Conservation (phyloP, 2,113 vertebrate genomes). For the Bos taurus region ARS-UCD2.0 NC_037351.1:5130001-5130500, state of each 20-base stretch:
- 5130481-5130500: neutral
- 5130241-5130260: neutral
- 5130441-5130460: neutral
- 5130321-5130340: rapidly evolving
- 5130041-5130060: neutral
- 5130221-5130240: neutral
- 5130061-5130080: neutral
- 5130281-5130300: too few relatives aligned
- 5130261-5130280: neutral
- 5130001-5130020: neutral
- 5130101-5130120: neutral
- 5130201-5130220: neutral
- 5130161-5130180: conserved; percentile 4
- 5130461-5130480: neutral
- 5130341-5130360: neutral
- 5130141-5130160: neutral
- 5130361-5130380: neutral
- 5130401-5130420: neutral
- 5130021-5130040: neutral
- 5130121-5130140: neutral
- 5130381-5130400: neutral
- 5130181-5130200: neutral
- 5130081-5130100: neutral
- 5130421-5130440: too few relatives aligned
- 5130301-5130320: neutral